Evolutionary conservation across 2,888 invertebrate genomes (phyloP), one percentile per base, ranked within the genome.

Genomic region (Thecophora atra): DNA sequence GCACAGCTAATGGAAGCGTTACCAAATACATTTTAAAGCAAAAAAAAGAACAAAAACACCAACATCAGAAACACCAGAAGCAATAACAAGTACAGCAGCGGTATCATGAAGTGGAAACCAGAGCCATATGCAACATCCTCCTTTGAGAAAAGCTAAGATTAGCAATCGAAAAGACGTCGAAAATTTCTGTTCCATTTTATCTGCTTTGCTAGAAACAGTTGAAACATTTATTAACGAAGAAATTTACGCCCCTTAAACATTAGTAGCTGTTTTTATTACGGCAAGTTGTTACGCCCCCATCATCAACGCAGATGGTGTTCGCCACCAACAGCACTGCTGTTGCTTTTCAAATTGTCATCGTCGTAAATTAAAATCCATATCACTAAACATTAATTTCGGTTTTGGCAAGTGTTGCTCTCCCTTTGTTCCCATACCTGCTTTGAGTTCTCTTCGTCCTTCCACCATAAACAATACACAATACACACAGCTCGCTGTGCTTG

Each of bases 291-390:
- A 21, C 64, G n/a, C 21, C 37, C 47, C 51, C n/a, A 28, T n/a
- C 28, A 65, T 3, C 62, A 30, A 13, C 60, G 44, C 64, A 15
- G 47, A 11, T 47, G 17, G 4, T n/a, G n/a, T 17, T n/a, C 5
- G 47, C 58, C 42, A 21, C 67, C 30, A 30, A 54, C 56, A 11
- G 24, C 42, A 80, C 81, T 79, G 78, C 80, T 79, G 81, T 81
- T n/a, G 47, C 47, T 1, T 5, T n/a, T 47, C 4, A 83, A 83
- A 82, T 82, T 80, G 81, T 81, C 81, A 81, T 81, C 79, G 83
- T 83, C 79, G 83, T 83, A 83, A 83, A 83, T 83, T 82, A 82
- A 81, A 82, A 81, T 83, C 81, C 79, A 81, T 83, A 83, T 83
- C 84, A 80, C 78, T 75, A 78, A 76, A 79, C 82, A 82, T 82